Percentiles rank a stretch among this genome's conserved stretches.
Conservation (phyloP, 2,113 vertebrate species). For the Perca schrenkii region DNA sequence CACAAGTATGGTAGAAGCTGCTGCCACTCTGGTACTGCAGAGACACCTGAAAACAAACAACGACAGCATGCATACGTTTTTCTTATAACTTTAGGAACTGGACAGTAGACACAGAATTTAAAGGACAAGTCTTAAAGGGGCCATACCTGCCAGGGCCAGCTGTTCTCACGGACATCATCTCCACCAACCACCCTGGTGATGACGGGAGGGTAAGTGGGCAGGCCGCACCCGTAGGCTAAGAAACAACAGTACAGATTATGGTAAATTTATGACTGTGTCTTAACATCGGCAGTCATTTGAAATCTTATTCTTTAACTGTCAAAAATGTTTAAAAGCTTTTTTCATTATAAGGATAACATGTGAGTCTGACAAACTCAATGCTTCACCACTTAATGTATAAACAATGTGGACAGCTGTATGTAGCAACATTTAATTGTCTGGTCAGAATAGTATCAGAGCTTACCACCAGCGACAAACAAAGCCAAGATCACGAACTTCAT, state of each 20-base stretch:
- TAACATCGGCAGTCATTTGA: background rate
- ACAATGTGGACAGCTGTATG: background rate
- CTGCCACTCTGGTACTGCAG: slow-evolving; percentile 85
- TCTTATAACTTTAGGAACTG: background rate
- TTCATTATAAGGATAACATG: background rate
- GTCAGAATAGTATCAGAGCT: slow-evolving; percentile 40
- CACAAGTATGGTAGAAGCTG: slow-evolving; percentile 87
- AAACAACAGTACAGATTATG: slow-evolving; percentile 26
- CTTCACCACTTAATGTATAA: background rate
- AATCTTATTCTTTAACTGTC: background rate
- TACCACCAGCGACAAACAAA: slow-evolving; percentile 84
- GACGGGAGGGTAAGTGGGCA: slow-evolving; percentile 73
- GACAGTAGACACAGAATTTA: background rate
- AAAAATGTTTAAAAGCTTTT: background rate
- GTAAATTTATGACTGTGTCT: background rate
- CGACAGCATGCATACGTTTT: background rate
- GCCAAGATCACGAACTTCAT: slow-evolving; percentile 84
- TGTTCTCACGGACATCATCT: slow-evolving; percentile 77
- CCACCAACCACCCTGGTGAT: slow-evolving; percentile 82
- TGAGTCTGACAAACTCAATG: background rate
- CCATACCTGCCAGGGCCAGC: slow-evolving; percentile 87
- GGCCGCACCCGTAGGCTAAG: slow-evolving; percentile 84
- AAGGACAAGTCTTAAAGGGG: background rate
- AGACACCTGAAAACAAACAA: slow-evolving; percentile 82
- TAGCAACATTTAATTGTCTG: background rate